A percentile compares a stretch with the other conserved stretches of the same genome.
Evolutionary conservation across 2,113 vertebrate species (phyloP).

Genomic region (Narcine bancroftii): DNA sequence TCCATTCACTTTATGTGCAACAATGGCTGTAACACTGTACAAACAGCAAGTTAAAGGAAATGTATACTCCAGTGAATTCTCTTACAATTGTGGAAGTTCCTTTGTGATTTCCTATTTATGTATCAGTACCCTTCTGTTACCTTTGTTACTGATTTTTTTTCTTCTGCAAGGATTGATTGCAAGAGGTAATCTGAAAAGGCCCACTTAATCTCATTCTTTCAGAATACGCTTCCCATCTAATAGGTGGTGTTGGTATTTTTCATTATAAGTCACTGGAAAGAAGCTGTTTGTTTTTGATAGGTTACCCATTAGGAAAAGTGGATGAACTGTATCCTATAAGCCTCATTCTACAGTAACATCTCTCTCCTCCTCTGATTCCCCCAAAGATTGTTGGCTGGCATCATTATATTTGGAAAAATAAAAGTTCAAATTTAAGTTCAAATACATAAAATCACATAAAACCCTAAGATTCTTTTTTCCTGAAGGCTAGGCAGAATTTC

Average conservation of each 20-base stretch:
- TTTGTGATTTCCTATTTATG: background rate
- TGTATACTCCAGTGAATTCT: background rate
- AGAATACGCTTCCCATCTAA: background rate
- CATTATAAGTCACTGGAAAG: background rate
- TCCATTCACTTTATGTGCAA: background rate
- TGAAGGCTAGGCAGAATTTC: too few relatives aligned
- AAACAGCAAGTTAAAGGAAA: constrained; percentile 18
- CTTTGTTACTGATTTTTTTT: background rate
- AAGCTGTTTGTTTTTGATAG: background rate
- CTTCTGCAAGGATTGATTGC: background rate
- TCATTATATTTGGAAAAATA: background rate
- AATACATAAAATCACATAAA: too few relatives aligned
- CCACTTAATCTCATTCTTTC: background rate
- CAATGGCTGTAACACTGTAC: background rate
- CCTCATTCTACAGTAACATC: background rate
- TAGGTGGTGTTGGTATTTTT: background rate
- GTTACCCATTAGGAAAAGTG: background rate
- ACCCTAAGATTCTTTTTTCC: too few relatives aligned
- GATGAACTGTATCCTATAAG: background rate
- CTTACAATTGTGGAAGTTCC: background rate
- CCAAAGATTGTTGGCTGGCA: too few relatives aligned
- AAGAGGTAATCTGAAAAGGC: background rate
- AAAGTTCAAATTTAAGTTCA: too few relatives aligned
- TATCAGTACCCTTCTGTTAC: background rate
- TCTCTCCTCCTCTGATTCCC: too few relatives aligned